phyloP scores from a whole-genome alignment of 1,140 invertebrate species.

The Bemisia tabaci region DNA sequence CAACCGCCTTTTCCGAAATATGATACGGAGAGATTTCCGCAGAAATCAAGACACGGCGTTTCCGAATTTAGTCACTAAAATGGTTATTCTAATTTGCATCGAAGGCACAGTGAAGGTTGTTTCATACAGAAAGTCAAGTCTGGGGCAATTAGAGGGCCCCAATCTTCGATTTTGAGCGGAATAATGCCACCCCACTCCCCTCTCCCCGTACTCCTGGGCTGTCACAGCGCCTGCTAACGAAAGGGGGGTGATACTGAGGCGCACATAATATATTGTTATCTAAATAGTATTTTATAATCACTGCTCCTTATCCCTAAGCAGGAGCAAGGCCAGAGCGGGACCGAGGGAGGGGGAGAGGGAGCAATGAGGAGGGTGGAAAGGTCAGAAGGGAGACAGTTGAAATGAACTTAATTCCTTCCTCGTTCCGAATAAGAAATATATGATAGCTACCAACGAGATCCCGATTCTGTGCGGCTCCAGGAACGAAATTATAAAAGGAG shows the following conservation, averaged over 20 bases:
- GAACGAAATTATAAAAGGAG: background rate
- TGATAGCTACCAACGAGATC: background rate
- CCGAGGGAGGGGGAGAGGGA: background rate
- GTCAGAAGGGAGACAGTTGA: background rate
- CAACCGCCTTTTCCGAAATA: no score
- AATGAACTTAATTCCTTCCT: background rate
- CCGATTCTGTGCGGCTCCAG: no score
- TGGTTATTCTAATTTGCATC: no score
- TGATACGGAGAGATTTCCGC: no score
- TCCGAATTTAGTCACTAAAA: no score
- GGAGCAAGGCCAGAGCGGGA: no score
- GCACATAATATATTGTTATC: background rate
- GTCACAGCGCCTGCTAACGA: background rate
- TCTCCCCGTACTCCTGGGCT: background rate
- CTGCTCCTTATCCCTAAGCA: background rate
- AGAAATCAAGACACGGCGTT: no score
- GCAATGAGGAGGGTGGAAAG: no score
- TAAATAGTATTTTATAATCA: background rate
- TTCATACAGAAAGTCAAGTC: no score
- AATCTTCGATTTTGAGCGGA: background rate
- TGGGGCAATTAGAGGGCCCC: background rate
- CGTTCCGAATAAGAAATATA: background rate
- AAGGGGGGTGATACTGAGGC: background rate
- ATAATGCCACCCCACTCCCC: background rate
- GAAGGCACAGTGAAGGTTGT: no score